Conservation (phyloP, 2,888 invertebrate genomes). For the Drosophila testacea region DNA sequence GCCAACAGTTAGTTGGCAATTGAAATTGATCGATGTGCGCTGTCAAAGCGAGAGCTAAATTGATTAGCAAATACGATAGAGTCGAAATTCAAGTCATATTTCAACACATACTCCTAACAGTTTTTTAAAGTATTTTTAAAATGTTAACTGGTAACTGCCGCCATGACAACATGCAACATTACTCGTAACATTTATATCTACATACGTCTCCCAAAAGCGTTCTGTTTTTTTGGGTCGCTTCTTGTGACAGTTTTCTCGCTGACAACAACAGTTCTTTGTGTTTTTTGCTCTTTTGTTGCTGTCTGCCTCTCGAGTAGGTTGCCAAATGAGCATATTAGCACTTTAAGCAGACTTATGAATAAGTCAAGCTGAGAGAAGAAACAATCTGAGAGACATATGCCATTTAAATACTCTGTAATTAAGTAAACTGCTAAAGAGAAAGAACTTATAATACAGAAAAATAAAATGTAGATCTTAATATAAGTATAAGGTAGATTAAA, state of each 20-base stretch:
- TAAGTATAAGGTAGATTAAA: no score
- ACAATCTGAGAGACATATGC: background rate
- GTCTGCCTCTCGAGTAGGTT: conserved; percentile 24
- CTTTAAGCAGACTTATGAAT: conserved; percentile 33
- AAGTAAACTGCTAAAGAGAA: background rate
- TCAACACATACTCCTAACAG: background rate
- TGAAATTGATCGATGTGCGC: conserved; percentile 28
- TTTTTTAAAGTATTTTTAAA: background rate
- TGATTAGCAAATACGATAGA: conserved; percentile 15
- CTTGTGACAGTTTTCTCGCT: conserved; percentile 26
- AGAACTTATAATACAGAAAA: background rate
- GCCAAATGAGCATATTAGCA: conserved; percentile 59
- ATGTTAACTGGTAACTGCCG: conserved; percentile 7
- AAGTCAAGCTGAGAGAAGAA: background rate
- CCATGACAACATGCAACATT: conserved; percentile 20
- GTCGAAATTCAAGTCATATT: background rate
- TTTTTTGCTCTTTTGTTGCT: conserved; percentile 6
- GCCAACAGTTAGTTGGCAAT: background rate
- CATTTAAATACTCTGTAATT: background rate
- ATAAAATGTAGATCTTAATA: background rate
- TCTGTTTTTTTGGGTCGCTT: conserved; percentile 52
- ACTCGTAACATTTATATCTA: conserved; percentile 1
- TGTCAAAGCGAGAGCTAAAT: conserved; percentile 15
- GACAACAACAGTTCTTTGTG: conserved; percentile 1
- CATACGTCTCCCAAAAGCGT: conserved; percentile 24